Base-by-base conservation (phyloP, 1,140 invertebrate species). In the Cataglyphis hispanica region DNA sequence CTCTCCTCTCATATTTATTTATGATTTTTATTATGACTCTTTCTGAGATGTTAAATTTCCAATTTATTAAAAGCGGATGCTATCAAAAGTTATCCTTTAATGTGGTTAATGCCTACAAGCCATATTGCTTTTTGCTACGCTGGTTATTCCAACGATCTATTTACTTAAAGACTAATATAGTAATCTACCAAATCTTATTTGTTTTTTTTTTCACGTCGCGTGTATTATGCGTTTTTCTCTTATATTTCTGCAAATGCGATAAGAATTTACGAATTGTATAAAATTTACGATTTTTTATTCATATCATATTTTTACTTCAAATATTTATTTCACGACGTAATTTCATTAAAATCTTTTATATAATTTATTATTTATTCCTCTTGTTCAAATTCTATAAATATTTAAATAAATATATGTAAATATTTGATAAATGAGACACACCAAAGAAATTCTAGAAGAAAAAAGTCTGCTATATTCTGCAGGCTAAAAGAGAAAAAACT, bases 41-140 rank as follows among this genome's bases (percentile, higher is more conserved):
- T 19, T 58, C 16, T 25, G 22, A 80, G 16, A 80, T 34, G 37
- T 10, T 63, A 77, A 31, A n/a, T 34, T 43, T 3, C 40, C 10
- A 46, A 69, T 53, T 80, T 69, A 80, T 34, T 80, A 50, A 69
- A 80, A n/a, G 19, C 37, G 3, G 50, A 81, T 6, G 22, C 34
- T 81, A 70, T 56, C 22, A 58, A 6, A 58, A 81, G 34, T 81
- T 69, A 81, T 13, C 27, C 34, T 58, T 76, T 11, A 81, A 72
- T 81, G 78, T 72, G 64, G 77, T 46, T 34, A 81, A 60, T 74
- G 56, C 37, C 56, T 83, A 69, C 31, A 25, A 81, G 13, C 22
- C 64, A 34, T n/a, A n/a, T 81, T 43, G 78, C 78, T 83, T 83
- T 25, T 34, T 46, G 78, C 78, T 83, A 74, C 43, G 67, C 67